phyloP scores from a whole-genome alignment of 2,888 invertebrate species.

The Tethea ocularis region DNA sequence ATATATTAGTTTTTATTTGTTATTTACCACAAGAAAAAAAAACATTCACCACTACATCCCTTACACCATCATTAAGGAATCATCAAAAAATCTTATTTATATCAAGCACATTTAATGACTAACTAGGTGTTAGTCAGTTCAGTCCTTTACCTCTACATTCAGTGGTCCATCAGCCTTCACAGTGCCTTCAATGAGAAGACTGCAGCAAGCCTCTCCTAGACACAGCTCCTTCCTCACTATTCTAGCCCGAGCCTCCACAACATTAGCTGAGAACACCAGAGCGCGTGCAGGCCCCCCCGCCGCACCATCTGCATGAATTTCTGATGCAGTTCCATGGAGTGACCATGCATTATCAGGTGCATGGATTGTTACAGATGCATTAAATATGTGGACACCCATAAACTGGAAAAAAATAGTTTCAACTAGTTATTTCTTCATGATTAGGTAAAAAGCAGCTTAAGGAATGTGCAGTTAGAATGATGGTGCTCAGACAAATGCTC shows the following conservation, averaged over 20 bases:
- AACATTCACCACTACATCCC: no score
- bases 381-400: slow-evolving; percentile 92
- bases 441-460: no score
- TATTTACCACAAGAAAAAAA: no score
- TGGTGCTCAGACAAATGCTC: no score
- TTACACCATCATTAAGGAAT: no score
- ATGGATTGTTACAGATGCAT: slow-evolving; percentile 81
- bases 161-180: slow-evolving; percentile 92
- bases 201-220: slow-evolving; percentile 89
- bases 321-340: slow-evolving; percentile 88
- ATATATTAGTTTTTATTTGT: no score
- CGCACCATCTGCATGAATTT: slow-evolving; percentile 88
- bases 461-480: no score
- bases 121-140: no score
- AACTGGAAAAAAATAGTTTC: slow-evolving; percentile 84
- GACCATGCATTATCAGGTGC: slow-evolving; percentile 86
- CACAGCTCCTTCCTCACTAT: slow-evolving; percentile 82
- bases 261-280: slow-evolving; percentile 88
- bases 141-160: slow-evolving; percentile 90
- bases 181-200: slow-evolving; percentile 89
- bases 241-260: slow-evolving; percentile 86
- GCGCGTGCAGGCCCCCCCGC: slow-evolving; percentile 87
- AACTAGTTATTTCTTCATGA: no score
- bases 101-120: no score
- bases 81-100: no score